Conservation (phyloP, 2,797 vertebrate species). For the Pangasius krempfi region DNA sequence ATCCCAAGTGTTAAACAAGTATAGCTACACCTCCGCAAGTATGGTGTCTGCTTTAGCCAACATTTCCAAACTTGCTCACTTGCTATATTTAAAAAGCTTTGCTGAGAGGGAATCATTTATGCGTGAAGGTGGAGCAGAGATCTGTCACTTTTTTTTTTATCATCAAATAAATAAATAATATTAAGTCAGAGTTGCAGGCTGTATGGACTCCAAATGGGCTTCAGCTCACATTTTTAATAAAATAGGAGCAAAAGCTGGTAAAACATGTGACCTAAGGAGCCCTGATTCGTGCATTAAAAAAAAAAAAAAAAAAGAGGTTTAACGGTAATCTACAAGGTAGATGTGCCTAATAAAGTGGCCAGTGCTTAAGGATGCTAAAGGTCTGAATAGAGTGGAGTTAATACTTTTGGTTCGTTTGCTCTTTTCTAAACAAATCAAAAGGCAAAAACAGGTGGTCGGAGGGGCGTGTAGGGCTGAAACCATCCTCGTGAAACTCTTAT, state of each 20-base stretch:
- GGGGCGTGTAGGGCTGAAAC: not conserved
- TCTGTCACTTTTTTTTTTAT: not conserved
- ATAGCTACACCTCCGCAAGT: not conserved
- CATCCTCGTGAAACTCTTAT: not conserved
- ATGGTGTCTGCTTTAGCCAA: too few relatives aligned
- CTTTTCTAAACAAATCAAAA: not conserved
- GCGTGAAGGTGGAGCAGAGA: not conserved
- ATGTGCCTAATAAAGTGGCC: not conserved
- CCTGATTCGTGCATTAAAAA: not conserved
- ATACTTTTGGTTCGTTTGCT: not conserved
- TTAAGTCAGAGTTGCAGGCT: not conserved
- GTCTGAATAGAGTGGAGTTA: not conserved
- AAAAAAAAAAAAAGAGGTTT: not conserved
- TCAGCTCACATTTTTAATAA: not conserved
- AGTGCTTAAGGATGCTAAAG: not conserved
- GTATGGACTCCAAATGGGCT: not conserved
- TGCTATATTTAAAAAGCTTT: too few relatives aligned
- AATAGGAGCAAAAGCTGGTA: not conserved
- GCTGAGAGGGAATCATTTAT: too few relatives aligned
- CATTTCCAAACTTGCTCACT: not conserved
- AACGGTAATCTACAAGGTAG: not conserved
- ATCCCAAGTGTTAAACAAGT: not conserved
- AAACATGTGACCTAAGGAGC: not conserved
- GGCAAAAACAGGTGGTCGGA: not conserved
- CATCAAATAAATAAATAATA: not conserved